Conservation (phyloP, 1,140 invertebrate species). For the Drosophila ficusphila region DNA sequence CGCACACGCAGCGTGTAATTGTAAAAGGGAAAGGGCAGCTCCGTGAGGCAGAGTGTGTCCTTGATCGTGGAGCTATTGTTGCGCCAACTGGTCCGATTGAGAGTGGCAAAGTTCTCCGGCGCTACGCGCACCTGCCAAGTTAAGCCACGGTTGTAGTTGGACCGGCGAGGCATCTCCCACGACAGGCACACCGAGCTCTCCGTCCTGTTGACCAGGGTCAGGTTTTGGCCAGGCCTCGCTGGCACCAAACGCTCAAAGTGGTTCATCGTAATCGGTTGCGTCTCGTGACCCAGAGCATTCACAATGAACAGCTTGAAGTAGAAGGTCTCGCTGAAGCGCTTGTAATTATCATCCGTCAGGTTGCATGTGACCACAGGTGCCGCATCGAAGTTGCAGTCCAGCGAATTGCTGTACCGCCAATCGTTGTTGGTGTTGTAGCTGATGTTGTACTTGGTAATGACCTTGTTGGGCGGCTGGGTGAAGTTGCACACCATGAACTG, state of each 20-base stretch:
- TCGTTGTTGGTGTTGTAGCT: constrained; percentile 44
- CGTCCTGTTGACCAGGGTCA: constrained; percentile 43
- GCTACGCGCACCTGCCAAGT: constrained; percentile 53
- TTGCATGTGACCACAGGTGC: constrained; percentile 64
- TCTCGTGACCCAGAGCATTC: constrained; percentile 38
- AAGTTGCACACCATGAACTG: constrained; percentile 73
- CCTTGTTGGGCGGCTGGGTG: constrained; percentile 56
- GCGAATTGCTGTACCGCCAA: constrained; percentile 38
- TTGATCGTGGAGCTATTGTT: constrained; percentile 46
- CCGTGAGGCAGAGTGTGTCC: constrained; percentile 60
- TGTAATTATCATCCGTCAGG: constrained; percentile 59
- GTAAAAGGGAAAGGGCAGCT: constrained; percentile 62
- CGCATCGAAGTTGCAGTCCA: constrained; percentile 62
- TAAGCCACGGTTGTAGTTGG: constrained; percentile 53
- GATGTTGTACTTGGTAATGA: constrained; percentile 59
- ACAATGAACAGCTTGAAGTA: constrained; percentile 42
- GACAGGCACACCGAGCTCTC: constrained; percentile 51
- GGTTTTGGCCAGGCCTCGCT: constrained; percentile 53
- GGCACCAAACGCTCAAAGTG: constrained; percentile 55
- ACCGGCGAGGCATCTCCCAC: constrained; percentile 69
- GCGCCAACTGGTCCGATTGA: constrained; percentile 46
- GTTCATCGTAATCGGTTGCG: constrained; percentile 42
- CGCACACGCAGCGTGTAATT: constrained; percentile 56
- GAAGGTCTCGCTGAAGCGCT: constrained; percentile 45
- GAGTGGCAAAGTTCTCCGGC: constrained; percentile 43